These are phyloP conservation scores for Potamilus streckersoni DNA, from an alignment of 1,140 invertebrate genomes.

Conservation along the genomic window DNA sequence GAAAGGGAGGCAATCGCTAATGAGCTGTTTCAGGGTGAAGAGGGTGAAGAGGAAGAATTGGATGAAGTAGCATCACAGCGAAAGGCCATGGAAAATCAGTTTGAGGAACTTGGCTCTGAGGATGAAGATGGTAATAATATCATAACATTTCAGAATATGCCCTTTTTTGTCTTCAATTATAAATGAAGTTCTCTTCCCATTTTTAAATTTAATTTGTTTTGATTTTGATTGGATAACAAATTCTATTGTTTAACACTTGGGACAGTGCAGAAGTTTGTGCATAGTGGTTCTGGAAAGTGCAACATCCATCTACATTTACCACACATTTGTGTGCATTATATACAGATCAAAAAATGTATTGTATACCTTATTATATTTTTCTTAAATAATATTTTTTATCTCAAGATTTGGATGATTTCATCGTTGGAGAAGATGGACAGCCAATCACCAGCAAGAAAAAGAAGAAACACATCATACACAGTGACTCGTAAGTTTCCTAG, in stretches of 20 bases:
- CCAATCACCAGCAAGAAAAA: slow-evolving; percentile 90
- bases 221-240: too few relatives aligned
- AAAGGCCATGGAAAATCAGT: slow-evolving; percentile 60
- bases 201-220: too few relatives aligned
- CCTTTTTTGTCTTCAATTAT: background rate
- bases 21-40: slow-evolving; percentile 82
- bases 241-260: too few relatives aligned
- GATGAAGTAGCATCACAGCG: slow-evolving; percentile 73
- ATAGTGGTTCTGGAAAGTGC: background rate
- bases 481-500: slow-evolving; percentile 81
- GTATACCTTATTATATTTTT: too few relatives aligned
- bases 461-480: slow-evolving; percentile 81
- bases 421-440: slow-evolving; percentile 95
- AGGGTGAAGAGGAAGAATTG: slow-evolving; percentile 79
- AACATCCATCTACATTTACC: background rate
- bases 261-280: background rate
- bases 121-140: slow-evolving; percentile 56
- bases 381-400: slow-evolving; percentile 5
- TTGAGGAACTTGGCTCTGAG: slow-evolving; percentile 60
- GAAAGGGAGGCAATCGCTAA: slow-evolving; percentile 84
- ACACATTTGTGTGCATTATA: background rate
- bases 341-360: too few relatives aligned
- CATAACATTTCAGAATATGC: background rate
- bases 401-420: slow-evolving; percentile 93
- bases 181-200: too few relatives aligned